Base-by-base conservation (phyloP, 2,113 vertebrate genomes). In the Haplochromis vanheusdeni region DNA sequence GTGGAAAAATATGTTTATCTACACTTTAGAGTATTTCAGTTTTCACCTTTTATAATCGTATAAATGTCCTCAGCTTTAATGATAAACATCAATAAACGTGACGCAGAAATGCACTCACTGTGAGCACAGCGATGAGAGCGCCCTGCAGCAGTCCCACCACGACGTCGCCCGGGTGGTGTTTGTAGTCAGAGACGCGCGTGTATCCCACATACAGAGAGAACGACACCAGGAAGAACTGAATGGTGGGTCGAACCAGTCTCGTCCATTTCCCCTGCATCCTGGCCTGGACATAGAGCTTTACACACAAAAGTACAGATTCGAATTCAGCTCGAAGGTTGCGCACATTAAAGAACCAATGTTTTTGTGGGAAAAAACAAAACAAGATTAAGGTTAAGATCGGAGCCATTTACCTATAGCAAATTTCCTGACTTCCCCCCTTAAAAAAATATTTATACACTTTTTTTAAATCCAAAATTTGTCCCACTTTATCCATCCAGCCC, bases 91-190 rank as follows among this genome's bases (percentile, higher is more conserved):
- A 23, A 11, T 17, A 12, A 42, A 33, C 0, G 2, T 31, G 35
- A 60, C 2, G 1, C 9, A 7, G 1, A 6, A 54, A 40, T 1
- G 3, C 14, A 94, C 97, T 98, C 95, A 99, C 98, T 0, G 95
- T 97, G 81, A 99, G 96, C 54, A 97, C 17, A 1, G 98, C 98
- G 3, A 99, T 96, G 56, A 99, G 96, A 0, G 97, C 96, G 3
- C 98, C 98, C 94, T 99, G 99, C 87, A 99, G 94, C 60, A 99
- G 95, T 40, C 99, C 99, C 1, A 96, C 96, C 51, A 99, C 56
- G 3, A 99, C 98, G 0, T 99, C 98, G 1, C 98, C 98, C 97
- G 97, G 99, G 96, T 99, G 98, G 92, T 99, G 98, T 31, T 98
- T 99, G 96, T 98, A 97, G 96, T 99, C 99, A 0, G 98, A 98